Evolutionary conservation across 2,888 invertebrate genomes (phyloP), one percentile per base, ranked within the genome.

Genomic region (Andrena camellia): DNA sequence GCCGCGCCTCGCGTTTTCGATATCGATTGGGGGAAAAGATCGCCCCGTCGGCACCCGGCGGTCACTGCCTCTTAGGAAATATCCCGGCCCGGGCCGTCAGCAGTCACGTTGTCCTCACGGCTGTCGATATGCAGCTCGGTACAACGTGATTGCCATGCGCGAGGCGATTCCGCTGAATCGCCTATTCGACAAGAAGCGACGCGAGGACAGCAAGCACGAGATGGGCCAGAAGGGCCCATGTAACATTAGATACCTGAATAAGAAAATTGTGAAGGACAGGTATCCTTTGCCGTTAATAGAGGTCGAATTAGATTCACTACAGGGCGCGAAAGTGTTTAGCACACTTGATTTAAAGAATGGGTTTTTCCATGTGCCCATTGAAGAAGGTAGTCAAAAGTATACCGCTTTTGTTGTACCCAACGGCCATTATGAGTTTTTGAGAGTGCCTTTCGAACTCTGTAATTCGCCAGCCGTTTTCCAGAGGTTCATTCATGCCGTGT

Each of bases 231-330:
- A n/a, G n/a, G n/a, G n/a, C n/a, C n/a, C n/a, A n/a, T n/a, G n/a
- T n/a, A n/a, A n/a, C n/a, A n/a, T n/a, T n/a, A 50, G 73, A 4
- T 33, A 54, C 1, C 13, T 80, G 1, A 75, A 68, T 4, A 62
- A 33, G 42, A 79, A 78, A 8, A 75, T 86, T 1, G 26, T 79
- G 7, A 79, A 67, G 29, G 70, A 62, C 2, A 13, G 72, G 20
- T 78, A 76, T 54, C 78, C 81, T 0, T 10, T 83, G 0, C 77
- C 81, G 6, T n/a, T 81, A 10, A 81, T 83, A 17, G 78, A 85
- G 5, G 81, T 83, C 2, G 48, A 78, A 4, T 60, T 84, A 26
- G 78, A 75, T 20, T 17, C 33, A 2, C 33, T 72, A 8, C 67
- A 76, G 23, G 62, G 57, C 10, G 71, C 75, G 3, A 26, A 8